Evolutionary conservation across 2,888 invertebrate genomes (phyloP).

Genomic region (Noctua fimbriata): DNA sequence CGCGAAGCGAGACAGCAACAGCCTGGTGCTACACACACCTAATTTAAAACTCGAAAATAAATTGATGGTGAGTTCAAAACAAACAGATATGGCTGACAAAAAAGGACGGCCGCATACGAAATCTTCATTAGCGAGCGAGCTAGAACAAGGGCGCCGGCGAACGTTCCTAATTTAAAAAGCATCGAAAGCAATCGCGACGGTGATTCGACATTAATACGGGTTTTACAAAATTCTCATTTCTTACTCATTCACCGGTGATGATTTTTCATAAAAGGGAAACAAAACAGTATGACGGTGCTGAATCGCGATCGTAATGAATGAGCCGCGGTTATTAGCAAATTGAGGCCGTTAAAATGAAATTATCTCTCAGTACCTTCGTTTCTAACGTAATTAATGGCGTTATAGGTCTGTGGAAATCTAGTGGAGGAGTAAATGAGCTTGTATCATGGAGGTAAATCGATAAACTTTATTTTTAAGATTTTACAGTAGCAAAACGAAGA

Average conservation of each 20-base stretch:
- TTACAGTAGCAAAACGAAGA: neutral
- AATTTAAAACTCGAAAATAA: constrained; percentile 89
- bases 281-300: constrained; percentile 84
- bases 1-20: constrained; percentile 73
- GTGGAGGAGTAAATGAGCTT: constrained; percentile 77
- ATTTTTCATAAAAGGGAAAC: constrained; percentile 83
- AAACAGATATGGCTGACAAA: constrained; percentile 90
- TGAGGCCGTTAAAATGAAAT: constrained; percentile 84
- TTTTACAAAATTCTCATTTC: constrained; percentile 81
- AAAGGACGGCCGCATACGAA: constrained; percentile 87
- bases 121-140: constrained; percentile 86
- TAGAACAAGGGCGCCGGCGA: constrained; percentile 81
- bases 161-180: constrained; percentile 77
- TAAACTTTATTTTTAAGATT: constrained; percentile 47
- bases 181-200: constrained; percentile 82
- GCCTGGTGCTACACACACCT: constrained; percentile 84
- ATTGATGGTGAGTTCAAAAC: constrained; percentile 89
- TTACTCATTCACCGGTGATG: constrained; percentile 82
- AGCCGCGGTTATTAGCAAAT: constrained; percentile 84
- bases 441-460: constrained; percentile 43
- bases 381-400: constrained; percentile 76
- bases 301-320: constrained; percentile 81
- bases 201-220: constrained; percentile 84
- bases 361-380: constrained; percentile 78
- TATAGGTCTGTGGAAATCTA: constrained; percentile 82